phyloP scores from a whole-genome alignment of 2,888 invertebrate species.

The Mallateleia sp. region DNA sequence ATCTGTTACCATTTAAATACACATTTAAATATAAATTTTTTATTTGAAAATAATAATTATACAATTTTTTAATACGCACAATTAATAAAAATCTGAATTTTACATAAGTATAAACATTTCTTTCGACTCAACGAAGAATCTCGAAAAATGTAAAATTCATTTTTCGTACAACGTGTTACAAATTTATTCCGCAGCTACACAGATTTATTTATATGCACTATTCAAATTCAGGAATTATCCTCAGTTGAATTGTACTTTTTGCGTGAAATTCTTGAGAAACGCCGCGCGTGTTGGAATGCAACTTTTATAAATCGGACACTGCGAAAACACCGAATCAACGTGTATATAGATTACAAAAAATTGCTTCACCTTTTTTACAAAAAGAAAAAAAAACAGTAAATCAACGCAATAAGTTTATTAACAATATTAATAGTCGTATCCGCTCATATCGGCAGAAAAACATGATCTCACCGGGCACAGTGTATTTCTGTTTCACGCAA shows the following conservation, averaged over 20 bases:
- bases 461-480: background rate
- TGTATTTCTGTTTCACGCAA: constrained; percentile 30
- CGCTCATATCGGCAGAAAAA: background rate
- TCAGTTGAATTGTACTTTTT: constrained; percentile 44
- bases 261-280: constrained; percentile 39
- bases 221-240: constrained; percentile 60
- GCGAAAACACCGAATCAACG: background rate
- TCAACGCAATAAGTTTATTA: background rate
- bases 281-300: constrained; percentile 48
- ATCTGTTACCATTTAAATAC: too few relatives aligned
- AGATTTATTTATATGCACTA: constrained; percentile 50
- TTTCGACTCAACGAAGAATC: too few relatives aligned
- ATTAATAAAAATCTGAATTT: too few relatives aligned
- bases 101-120: too few relatives aligned
- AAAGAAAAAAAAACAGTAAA: too few relatives aligned
- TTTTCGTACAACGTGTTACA: constrained; percentile 35
- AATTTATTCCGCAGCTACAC: constrained; percentile 31
- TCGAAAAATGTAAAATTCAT: constrained; percentile 20
- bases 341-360: background rate
- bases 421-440: background rate
- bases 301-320: constrained; percentile 7
- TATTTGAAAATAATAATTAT: too few relatives aligned
- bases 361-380: background rate
- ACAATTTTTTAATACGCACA: too few relatives aligned
- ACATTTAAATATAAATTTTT: too few relatives aligned